These are phyloP conservation scores for Bombus soroeensis DNA, from an alignment of 1,140 invertebrate species.

Conservation along the genomic window DNA sequence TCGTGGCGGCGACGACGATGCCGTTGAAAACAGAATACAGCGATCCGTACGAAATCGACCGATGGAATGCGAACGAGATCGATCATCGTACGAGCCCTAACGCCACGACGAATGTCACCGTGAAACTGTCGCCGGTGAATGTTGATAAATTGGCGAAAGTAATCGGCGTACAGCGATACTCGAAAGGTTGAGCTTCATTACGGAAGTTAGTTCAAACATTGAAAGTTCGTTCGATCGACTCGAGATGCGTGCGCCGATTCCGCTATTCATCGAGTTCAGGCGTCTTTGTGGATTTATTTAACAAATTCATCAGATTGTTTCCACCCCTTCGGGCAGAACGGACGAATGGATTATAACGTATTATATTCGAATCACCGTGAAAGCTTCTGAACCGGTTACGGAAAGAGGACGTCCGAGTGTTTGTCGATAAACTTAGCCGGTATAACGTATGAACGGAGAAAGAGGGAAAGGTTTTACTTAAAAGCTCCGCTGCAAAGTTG, in stretches of 20 bases:
- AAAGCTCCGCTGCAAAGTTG: background rate
- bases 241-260: conserved; percentile 53
- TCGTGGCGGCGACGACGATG: background rate
- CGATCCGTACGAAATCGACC: conserved; percentile 16
- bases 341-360: background rate
- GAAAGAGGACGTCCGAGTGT: background rate
- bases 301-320: conserved; percentile 43
- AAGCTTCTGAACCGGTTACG: too few species aligned
- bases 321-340: background rate
- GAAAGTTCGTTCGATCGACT: conserved; percentile 56
- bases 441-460: conserved; percentile 2
- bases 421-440: conserved; percentile 7
- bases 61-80: background rate
- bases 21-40: background rate
- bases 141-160: conserved; percentile 61
- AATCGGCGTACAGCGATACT: conserved; percentile 22
- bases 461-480: conserved; percentile 6
- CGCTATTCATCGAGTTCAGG: conserved; percentile 6
- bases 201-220: conserved; percentile 71
- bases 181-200: conserved; percentile 68
- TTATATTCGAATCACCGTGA: conserved; percentile 8
- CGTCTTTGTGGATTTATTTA: conserved; percentile 40
- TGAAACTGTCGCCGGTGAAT: conserved; percentile 62
- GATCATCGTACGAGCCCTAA: conserved; percentile 38
- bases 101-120: conserved; percentile 28